Evolutionary conservation across 2,888 invertebrate genomes (phyloP).

Genomic region (Holacanthella duospinosa): DNA sequence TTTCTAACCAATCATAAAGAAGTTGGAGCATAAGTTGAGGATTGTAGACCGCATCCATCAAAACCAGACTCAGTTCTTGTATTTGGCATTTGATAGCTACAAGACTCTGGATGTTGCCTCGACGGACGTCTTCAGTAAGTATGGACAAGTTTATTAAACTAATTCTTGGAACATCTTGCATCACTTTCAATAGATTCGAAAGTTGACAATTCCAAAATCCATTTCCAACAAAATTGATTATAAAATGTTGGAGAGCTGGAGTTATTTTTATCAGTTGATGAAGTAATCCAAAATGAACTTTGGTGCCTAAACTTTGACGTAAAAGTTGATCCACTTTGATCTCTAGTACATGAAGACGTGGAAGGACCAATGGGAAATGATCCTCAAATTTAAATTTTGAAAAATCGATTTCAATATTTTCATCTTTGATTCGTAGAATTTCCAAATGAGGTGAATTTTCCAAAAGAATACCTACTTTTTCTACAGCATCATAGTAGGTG

Average conservation of each 20-base stretch:
- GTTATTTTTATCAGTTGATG: not conserved
- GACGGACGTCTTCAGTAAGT: not conserved
- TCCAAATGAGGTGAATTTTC: not conserved
- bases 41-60: not conserved
- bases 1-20: not conserved
- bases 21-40: not conserved
- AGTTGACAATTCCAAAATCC: not conserved
- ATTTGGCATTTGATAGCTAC: conserved; percentile 1
- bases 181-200: not conserved
- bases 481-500: not conserved
- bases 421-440: not conserved
- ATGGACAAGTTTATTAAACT: not conserved
- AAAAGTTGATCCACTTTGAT: not conserved
- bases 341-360: not conserved
- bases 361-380: not conserved
- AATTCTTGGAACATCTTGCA: not conserved
- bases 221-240: not conserved
- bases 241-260: not conserved
- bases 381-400: not conserved
- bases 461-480: not conserved
- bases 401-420: conserved; percentile 2
- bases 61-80: not conserved
- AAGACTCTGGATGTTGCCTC: not conserved
- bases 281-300: not conserved
- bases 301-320: not conserved